A percentile compares a stretch with the other conserved stretches of the same genome.
Evolutionary conservation across 2,113 vertebrate species (phyloP).

Genomic region (Monarcha castaneiventris): DNA sequence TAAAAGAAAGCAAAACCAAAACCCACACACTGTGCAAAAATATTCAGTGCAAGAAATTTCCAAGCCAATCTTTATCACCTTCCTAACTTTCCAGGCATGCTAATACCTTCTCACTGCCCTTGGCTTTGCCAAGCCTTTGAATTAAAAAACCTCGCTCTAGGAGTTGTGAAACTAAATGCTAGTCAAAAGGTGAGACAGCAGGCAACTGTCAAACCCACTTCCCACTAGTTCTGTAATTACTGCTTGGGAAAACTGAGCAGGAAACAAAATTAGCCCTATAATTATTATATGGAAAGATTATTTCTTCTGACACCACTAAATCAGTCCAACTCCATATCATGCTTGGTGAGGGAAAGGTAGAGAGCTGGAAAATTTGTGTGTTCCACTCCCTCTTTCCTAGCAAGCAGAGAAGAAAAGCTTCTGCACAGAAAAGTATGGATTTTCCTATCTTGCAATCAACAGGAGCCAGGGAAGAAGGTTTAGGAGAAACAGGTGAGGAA

Average conservation of each 20-base stretch:
- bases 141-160: background rate
- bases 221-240: background rate
- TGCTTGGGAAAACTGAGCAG: background rate
- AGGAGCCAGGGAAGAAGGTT: background rate
- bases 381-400: background rate
- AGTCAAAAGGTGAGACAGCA: slow-evolving; percentile 27
- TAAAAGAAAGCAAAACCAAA: background rate
- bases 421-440: background rate
- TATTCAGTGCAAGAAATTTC: background rate
- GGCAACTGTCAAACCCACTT: background rate
- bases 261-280: background rate
- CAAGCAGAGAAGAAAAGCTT: background rate
- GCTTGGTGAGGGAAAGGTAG: background rate
- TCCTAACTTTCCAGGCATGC: background rate
- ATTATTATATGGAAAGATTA: slow-evolving; percentile 10
- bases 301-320: background rate
- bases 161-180: slow-evolving; percentile 3
- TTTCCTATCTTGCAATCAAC: background rate
- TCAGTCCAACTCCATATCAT: background rate
- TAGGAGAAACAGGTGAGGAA: background rate
- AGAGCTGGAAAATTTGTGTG: background rate
- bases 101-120: background rate
- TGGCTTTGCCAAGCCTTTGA: background rate
- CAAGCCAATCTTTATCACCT: background rate
- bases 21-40: background rate